Evolutionary conservation across 2,888 invertebrate species (phyloP), one percentile per base, ranked within the genome.

Genomic region (Pogonocherus hispidulus): DNA sequence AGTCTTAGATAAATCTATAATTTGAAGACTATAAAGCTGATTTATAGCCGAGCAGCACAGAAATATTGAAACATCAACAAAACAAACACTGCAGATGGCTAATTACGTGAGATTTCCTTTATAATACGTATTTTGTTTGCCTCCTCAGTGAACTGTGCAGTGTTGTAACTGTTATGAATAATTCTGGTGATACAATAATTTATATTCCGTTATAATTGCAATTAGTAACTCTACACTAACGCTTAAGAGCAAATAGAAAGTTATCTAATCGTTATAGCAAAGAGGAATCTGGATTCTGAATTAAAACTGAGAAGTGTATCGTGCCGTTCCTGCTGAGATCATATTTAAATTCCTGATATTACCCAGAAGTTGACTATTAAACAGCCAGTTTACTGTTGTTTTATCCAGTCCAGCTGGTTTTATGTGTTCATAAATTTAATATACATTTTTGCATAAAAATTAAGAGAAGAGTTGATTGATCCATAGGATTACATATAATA

Each of bases 101-200:
- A 19, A n/a, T 47, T 59, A 47, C 47, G 27, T 20, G 59, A 47
- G 44, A 44, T 46, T 44, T 37, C 47, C 57, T 46, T 64, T 63
- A 68, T 68, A 68, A 71, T 66, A 32, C 54, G 46, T 68, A 44
- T 47, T 46, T 54, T 51, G 66, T 67, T 71, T 71, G 66, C 59
- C 52, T 63, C 51, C 54, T 66, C 59, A 65, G 16, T 52, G 55
- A 63, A 47, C 65, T 59, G 66, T 62, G 59, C 41, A 71, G 63
- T 71, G 63, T 49, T 52, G 55, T 68, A 71, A 71, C 71, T 66
- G 68, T 71, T 41, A 63, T 60, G 59, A 35, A 46, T 64, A 66
- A 68, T 71, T 56, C 55, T 59, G 57, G 35, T 66, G 63, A 68
- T 64, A 23, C 51, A 49, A 47, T 62, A 68, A 63, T 65, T 59